phyloP scores from a whole-genome alignment of 2,113 vertebrate species.

The Chloropsis cyanopogon region DNA sequence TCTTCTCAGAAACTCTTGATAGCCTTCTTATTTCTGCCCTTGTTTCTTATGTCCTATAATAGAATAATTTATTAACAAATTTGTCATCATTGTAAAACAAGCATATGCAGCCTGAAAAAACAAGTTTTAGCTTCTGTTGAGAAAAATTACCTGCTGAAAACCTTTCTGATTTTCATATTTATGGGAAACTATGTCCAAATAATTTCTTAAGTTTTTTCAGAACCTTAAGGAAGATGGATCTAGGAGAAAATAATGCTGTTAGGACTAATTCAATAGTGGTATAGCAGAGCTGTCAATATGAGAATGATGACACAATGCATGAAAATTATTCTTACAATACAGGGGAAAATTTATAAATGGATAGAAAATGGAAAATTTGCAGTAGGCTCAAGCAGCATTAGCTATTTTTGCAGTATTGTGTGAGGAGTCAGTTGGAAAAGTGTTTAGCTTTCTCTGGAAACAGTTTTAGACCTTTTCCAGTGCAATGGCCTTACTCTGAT shows the following conservation, averaged over 20 bases:
- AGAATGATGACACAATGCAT: background rate
- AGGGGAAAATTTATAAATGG: background rate
- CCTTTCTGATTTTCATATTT: background rate
- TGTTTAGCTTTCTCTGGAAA: background rate
- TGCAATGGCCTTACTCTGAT: background rate
- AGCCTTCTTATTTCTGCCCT: background rate
- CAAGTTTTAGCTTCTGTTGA: background rate
- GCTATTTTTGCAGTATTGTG: background rate
- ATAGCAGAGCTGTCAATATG: background rate
- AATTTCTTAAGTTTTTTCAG: background rate
- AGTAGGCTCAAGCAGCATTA: background rate
- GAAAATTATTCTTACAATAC: background rate
- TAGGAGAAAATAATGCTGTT: background rate
- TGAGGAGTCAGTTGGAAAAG: background rate
- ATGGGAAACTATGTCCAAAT: background rate
- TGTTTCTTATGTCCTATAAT: background rate
- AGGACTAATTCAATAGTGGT: background rate
- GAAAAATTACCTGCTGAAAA: background rate
- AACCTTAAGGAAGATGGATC: background rate
- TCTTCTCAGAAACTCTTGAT: background rate
- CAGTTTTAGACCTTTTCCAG: background rate
- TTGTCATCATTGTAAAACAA: background rate
- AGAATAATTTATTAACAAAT: background rate
- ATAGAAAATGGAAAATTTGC: background rate
- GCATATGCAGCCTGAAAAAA: background rate